Conservation (phyloP, 2,797 vertebrate species). For the Anolis apletophallus region DNA sequence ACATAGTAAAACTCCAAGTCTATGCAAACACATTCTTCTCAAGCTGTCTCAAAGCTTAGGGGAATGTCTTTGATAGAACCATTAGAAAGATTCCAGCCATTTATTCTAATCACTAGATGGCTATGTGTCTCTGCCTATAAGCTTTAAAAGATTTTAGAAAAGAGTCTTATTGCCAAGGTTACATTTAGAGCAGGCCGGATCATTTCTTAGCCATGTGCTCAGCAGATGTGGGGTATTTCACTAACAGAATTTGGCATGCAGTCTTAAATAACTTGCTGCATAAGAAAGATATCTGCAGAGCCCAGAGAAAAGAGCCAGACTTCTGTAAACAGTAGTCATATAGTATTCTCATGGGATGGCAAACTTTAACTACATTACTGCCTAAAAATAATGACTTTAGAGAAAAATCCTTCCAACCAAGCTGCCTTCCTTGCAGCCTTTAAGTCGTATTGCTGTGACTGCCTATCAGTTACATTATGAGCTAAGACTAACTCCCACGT, state of each 20-base stretch:
- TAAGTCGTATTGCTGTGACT: not conserved
- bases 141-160: not conserved
- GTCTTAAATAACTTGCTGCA: not conserved
- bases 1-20: not conserved
- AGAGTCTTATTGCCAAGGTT: not conserved
- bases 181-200: not conserved
- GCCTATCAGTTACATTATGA: slow-evolving; percentile 17
- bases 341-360: not conserved
- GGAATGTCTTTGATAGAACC: not conserved
- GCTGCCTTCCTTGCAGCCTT: fast-evolving
- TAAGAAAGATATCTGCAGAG: slow-evolving; percentile 1
- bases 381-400: not conserved
- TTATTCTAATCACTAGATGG: not conserved
- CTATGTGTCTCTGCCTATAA: not conserved
- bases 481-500: not conserved
- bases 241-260: slow-evolving; percentile 9
- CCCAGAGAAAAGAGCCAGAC: not conserved
- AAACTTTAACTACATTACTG: slow-evolving; percentile 15
- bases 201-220: slow-evolving; percentile 1
- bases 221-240: not conserved
- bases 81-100: not conserved
- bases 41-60: not conserved
- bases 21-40: not conserved
- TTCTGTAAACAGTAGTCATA: not conserved
- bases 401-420: not conserved